Percentiles rank a stretch among this genome's conserved stretches.
Conservation (phyloP, 2,888 invertebrate genomes). For the Melinaea menophilus region DNA sequence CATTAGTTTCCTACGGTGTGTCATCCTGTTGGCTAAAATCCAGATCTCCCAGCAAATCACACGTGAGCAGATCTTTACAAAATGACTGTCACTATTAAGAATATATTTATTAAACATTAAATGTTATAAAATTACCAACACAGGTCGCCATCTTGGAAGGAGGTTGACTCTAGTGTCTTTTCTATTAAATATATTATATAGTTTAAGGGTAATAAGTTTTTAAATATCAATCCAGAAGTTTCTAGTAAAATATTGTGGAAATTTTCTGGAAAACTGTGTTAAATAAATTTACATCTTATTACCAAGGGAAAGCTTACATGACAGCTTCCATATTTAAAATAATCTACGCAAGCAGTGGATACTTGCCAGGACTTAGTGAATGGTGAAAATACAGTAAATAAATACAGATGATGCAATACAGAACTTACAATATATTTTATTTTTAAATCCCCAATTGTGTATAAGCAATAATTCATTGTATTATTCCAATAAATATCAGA, state of each 20-base stretch:
- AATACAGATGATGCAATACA: slow-evolving; percentile 54
- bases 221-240: slow-evolving; percentile 11
- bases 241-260: slow-evolving; percentile 24
- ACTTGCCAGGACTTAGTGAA: slow-evolving; percentile 53
- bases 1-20: slow-evolving; percentile 30
- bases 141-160: too few species aligned
- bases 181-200: too few species aligned
- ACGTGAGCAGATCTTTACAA: slow-evolving; percentile 22
- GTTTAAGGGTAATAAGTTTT: not conserved
- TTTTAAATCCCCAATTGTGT: not conserved
- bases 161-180: too few species aligned
- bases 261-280: slow-evolving; percentile 7
- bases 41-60: slow-evolving; percentile 20
- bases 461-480: not conserved
- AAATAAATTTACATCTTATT: slow-evolving; percentile 12
- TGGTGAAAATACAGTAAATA: slow-evolving; percentile 41
- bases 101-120: slow-evolving; percentile 4
- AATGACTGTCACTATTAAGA: slow-evolving; percentile 20
- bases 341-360: slow-evolving; percentile 38
- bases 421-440: slow-evolving; percentile 41
- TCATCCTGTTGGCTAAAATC: slow-evolving; percentile 32
- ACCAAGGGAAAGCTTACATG: slow-evolving; percentile 14
- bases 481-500: not conserved
- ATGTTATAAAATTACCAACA: too few species aligned
- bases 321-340: slow-evolving; percentile 14